Evolutionary conservation across 2,797 vertebrate genomes (phyloP), one percentile per base, ranked within the genome.

Genomic region (Potorous gilbertii): DNA sequence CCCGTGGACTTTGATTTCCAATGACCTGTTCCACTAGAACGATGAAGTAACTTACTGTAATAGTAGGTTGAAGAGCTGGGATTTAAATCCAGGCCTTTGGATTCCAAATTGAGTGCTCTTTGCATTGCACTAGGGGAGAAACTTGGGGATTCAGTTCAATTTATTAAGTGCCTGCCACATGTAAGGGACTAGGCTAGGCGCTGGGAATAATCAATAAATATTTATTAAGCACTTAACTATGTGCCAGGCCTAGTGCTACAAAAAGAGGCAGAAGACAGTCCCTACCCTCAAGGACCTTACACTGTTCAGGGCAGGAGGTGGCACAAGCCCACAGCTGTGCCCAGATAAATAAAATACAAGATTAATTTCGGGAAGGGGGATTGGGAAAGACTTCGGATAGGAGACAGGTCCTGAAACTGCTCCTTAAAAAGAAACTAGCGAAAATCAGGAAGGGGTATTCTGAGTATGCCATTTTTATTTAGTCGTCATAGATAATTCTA

Each of bases 401-500:
- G 40, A 81, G 18, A 81, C 4, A 8, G 40, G 21, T 10, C 74
- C 74, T 46, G 21, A 81, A 81, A 81, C 40, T 24, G 9, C 40
- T 81, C 74, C 40, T 81, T 81, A 81, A 81, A 81, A 81, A 46
- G 40, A 81, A 81, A 46, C 21, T 81, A 46, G 55, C 74, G 46
- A 54, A 29, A 2, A 93, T 95, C 9, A 91, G 74, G 96, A 93
- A 59, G 6, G 46, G 46, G 11, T 91, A 46, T 21, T 55, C 56
- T 55, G 11, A 40, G 46, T 90, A 91, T 62, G n/a, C 9, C 21
- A 46, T 93, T 94, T 94, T 62, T 95, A 93, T 50, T 90, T 94
- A 97, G 94, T 93, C 74, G 56, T 94, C 90, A 92, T 57, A 97
- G 94, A 94, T 95, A 92, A 92, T 90, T 97, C 92, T 57, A 93